Percentiles rank a stretch among this genome's conserved stretches.
These are phyloP conservation scores for Altica lythri DNA, from an alignment of 2,888 invertebrate species.

Conservation along the genomic window DNA sequence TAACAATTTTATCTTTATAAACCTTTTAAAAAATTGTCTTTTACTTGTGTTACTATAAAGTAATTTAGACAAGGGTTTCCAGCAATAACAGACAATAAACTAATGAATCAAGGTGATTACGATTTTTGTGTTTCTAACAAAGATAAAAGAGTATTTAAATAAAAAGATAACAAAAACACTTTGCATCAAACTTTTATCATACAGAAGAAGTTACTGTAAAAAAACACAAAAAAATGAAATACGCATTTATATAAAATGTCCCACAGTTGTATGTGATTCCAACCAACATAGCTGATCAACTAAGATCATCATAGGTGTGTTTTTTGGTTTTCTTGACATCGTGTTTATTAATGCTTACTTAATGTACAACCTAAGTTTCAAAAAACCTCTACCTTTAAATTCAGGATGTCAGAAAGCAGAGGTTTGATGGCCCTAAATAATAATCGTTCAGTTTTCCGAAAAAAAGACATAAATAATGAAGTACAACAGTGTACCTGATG, in stretches of 20 bases:
- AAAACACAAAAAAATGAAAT: slow-evolving; percentile 36
- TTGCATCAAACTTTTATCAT: too few relatives aligned
- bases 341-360: slow-evolving; percentile 18
- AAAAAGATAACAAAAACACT: too few relatives aligned
- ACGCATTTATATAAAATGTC: slow-evolving; percentile 27
- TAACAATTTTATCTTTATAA: too few relatives aligned
- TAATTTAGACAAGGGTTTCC: too few relatives aligned
- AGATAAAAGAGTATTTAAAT: neutral
- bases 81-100: too few relatives aligned
- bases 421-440: slow-evolving; percentile 21
- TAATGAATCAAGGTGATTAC: neutral
- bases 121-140: neutral
- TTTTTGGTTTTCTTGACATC: slow-evolving; percentile 33
- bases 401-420: slow-evolving; percentile 18
- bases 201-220: too few relatives aligned
- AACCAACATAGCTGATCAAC: slow-evolving; percentile 23
- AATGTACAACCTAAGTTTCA: slow-evolving; percentile 14
- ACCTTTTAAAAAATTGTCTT: too few relatives aligned
- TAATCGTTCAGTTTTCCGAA: neutral
- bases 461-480: slow-evolving; percentile 14
- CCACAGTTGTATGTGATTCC: slow-evolving; percentile 19
- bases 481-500: slow-evolving; percentile 19
- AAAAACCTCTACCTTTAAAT: slow-evolving; percentile 18
- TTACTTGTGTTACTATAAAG: too few relatives aligned
- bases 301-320: slow-evolving; percentile 43